phyloP scores from a whole-genome alignment of 2,797 vertebrate species.

The Tiaroga cobitis region DNA sequence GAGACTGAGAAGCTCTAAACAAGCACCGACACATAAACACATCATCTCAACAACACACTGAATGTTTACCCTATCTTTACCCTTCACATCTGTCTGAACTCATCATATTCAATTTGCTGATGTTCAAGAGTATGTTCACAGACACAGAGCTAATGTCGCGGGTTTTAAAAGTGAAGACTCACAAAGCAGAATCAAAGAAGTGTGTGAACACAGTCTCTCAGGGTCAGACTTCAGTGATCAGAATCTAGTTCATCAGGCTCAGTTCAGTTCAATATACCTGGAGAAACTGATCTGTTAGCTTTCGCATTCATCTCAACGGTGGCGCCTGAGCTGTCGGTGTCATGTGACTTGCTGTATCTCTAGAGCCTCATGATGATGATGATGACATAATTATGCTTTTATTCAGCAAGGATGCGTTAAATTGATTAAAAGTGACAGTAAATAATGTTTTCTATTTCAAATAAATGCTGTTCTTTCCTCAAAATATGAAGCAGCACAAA shows the following conservation, averaged over 20 bases:
- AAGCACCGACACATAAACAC: not conserved
- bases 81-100: not conserved
- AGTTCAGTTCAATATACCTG: not conserved
- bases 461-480: no score
- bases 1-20: constrained; percentile 10
- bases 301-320: not conserved
- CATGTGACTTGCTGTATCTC: not conserved
- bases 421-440: not conserved
- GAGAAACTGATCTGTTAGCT: not conserved
- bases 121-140: not conserved
- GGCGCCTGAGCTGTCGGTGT: not conserved
- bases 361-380: not conserved
- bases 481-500: no score
- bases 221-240: not conserved
- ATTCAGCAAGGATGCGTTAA: not conserved
- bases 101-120: not conserved
- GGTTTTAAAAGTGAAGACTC: not conserved
- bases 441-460: not conserved
- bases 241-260: not conserved
- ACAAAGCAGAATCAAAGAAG: not conserved
- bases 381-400: not conserved
- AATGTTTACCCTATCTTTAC: not conserved
- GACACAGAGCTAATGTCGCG: not conserved
- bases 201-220: not conserved
- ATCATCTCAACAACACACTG: not conserved